phyloP scores from a whole-genome alignment of 2,113 vertebrate species.

The Sander vitreus region DNA sequence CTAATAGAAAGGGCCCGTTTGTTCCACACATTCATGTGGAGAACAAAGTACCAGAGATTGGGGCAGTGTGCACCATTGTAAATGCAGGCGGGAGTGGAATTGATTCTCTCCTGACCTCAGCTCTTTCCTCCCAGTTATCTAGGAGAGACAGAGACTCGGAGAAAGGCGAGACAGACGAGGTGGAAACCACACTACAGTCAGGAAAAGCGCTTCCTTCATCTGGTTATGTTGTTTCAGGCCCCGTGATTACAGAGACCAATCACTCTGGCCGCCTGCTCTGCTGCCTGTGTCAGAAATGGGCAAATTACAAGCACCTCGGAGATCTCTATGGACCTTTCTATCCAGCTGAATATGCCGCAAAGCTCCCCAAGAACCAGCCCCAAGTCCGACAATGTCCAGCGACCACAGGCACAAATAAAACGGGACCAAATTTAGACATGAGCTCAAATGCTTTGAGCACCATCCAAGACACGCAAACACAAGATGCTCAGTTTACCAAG shows the following conservation, averaged over 20 bases:
- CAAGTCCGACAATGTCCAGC: constrained; percentile 82
- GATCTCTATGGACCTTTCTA: constrained; percentile 99
- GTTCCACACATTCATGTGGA: constrained; percentile 97
- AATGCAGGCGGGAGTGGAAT: constrained; percentile 82
- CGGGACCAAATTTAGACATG: constrained; percentile 70
- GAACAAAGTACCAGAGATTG: constrained; percentile 92
- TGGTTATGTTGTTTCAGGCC: constrained; percentile 92
- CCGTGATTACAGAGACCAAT: constrained; percentile 92
- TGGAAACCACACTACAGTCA: constrained; percentile 82
- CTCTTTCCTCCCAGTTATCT: constrained; percentile 76
- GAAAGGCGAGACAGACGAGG: constrained; percentile 76
- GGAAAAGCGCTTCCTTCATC: constrained; percentile 94
- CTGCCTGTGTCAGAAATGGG: constrained; percentile 98
- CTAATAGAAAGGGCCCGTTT: constrained; percentile 83
- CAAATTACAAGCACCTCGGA: constrained; percentile 97
- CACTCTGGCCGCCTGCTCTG: constrained; percentile 94
- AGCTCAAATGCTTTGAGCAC: constrained; percentile 75
- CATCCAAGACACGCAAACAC: constrained; percentile 79
- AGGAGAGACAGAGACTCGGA: constrained; percentile 81
- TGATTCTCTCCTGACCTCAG: constrained; percentile 74
- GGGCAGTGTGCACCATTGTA: constrained; percentile 95
- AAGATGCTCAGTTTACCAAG: constrained; percentile 66
- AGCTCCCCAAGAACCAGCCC: constrained; percentile 94
- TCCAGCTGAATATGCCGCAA: constrained; percentile 94
- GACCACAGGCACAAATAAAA: constrained; percentile 63